Base-by-base conservation (phyloP, 2,797 vertebrate genomes). In the Sebastes flavidus region DNA sequence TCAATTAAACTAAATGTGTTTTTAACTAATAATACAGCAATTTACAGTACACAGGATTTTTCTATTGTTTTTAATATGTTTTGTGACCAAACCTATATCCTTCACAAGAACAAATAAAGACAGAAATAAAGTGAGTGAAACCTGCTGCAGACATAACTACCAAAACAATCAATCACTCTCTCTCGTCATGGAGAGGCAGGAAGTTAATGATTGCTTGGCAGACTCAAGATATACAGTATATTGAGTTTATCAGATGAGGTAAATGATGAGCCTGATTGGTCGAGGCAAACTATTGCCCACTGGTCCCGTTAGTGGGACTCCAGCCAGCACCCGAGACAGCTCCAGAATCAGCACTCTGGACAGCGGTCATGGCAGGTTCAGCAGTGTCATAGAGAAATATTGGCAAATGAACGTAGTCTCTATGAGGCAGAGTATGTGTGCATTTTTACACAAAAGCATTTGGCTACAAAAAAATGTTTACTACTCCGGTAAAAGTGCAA, bases 321-420 rank as follows among this genome's bases (percentile, higher is more conserved):
- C 22, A 68, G 20, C 13, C 56, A 54, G 36, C 13, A 11, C 30
- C 20, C 0, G 1, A 62, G 59, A 81, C 59, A 58, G 36, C 55
- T 72, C 46, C 61, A 62, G 25, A 30, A 67, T 82, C 68, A 72
- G 49, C 36, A 67, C 66, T 25, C 32, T 61, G 71, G 61, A 78
- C 67, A 69, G 56, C n/a, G 0, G 13, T 14, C 18, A 36, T 22
- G 8, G 30, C 59, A 52, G 24, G 4, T 36, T 63, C 22, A 52
- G 25, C 10, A 20, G n/a, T 12, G 24, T 58, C 1, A 22, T 11
- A 24, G 46, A 76, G 30, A 62, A 29, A 29, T 29, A 2, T 24
- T 36, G 20, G 16, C n/a, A 69, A 34, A 72, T 12, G 2, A 63
- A 76, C 20, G 16, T 12, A 5, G 5, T 72, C 25, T 27, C 16